Evolutionary conservation across 2,797 vertebrate genomes (phyloP).

Genomic region (Propithecus deckenii): DNA sequence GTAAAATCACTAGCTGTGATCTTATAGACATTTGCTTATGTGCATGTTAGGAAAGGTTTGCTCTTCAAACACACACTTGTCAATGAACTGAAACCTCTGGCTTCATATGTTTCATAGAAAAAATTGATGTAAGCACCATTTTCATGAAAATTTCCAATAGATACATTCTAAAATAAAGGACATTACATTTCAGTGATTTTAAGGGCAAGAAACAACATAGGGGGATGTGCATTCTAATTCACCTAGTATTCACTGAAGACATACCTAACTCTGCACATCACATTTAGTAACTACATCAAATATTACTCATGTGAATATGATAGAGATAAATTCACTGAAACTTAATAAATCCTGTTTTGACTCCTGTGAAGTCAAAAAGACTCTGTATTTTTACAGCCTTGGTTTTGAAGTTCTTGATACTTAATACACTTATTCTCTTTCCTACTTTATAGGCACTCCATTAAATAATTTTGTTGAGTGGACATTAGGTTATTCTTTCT

Average conservation of each 20-base stretch:
- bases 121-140: conserved; percentile 16
- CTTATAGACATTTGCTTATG: conserved; percentile 17
- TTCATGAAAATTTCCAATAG: conserved; percentile 39
- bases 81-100: not conserved
- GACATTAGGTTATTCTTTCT: conserved; percentile 33
- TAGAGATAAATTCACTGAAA: not conserved
- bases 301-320: not conserved
- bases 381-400: not conserved
- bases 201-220: not conserved
- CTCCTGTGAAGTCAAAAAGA: not conserved
- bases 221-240: not conserved
- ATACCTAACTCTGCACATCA: not conserved
- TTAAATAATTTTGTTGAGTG: not conserved
- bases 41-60: not conserved
- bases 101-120: not conserved
- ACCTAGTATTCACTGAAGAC: not conserved
- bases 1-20: not conserved
- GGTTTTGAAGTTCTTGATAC: not conserved
- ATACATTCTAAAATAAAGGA: not conserved
- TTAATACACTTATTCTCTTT: not conserved
- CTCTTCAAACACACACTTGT: not conserved
- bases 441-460: not conserved
- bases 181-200: not conserved
- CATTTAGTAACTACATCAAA: not conserved
- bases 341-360: not conserved